phyloP scores from a whole-genome alignment of 1,140 invertebrate genomes.

The Brachionus rubens region DNA sequence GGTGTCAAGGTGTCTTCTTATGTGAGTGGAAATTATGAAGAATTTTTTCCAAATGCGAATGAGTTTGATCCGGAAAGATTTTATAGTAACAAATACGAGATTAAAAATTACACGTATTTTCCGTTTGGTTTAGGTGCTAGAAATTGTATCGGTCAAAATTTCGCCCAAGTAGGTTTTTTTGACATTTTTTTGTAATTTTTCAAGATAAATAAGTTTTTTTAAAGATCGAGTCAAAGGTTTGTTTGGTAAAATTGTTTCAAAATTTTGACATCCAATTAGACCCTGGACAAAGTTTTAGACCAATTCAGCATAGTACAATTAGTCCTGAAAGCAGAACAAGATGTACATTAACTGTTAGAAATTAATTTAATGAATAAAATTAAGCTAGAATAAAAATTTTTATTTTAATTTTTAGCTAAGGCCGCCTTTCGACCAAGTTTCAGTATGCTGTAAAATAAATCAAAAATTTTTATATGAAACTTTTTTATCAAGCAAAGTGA shows the following conservation, averaged over 20 bases:
- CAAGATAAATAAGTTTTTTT: not conserved
- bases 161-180: no score
- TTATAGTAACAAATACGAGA: not conserved
- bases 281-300: not conserved
- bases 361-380: no score
- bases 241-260: constrained; percentile 2
- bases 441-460: no score
- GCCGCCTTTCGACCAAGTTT: no score
- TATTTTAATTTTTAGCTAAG: no score
- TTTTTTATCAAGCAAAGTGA: no score
- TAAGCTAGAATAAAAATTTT: no score
- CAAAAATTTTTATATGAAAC: no score
- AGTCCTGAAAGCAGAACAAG: no score
- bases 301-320: not conserved
- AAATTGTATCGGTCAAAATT: no score
- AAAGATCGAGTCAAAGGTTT: constrained; percentile 28
- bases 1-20: not conserved
- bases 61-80: constrained; percentile 25
- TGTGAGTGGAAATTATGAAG: not conserved
- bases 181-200: not conserved
- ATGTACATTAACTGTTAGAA: not conserved
- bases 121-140: no score
- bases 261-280: constrained; percentile 21
- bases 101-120: constrained; percentile 32
- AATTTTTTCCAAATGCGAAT: constrained; percentile 21